Evolutionary conservation across 2,113 vertebrate species (phyloP).

Genomic region (Podilymbus podiceps): DNA sequence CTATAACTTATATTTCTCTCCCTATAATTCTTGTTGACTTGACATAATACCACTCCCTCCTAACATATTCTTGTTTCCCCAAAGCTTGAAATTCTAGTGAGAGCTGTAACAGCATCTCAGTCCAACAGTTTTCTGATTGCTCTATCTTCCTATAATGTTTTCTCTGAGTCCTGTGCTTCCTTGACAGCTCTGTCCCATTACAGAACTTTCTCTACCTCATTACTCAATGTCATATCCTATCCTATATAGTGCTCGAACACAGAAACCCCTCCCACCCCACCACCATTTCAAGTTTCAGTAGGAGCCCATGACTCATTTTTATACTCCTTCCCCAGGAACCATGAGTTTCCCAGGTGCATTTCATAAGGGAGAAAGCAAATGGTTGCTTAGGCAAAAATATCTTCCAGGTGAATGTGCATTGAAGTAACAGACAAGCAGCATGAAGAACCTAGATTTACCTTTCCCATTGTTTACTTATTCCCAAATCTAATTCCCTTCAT

Average conservation of each 20-base stretch:
- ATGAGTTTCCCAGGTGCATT: conserved; percentile 38
- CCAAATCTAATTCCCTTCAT: conserved; percentile 12
- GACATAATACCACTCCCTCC: neutral
- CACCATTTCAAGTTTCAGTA: neutral
- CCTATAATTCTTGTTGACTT: conserved; percentile 37
- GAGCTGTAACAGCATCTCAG: neutral
- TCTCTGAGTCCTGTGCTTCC: neutral
- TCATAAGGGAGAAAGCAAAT: conserved; percentile 4
- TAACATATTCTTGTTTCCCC: neutral
- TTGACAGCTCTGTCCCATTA: conserved; percentile 46
- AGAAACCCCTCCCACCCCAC: neutral
- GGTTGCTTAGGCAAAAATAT: neutral
- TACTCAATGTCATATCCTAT: neutral
- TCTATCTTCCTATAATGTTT: neutral
- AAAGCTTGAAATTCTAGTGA: conserved; percentile 20
- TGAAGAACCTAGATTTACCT: neutral
- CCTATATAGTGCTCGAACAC: neutral
- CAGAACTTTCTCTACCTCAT: neutral
- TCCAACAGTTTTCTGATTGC: neutral
- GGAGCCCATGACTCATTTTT: conserved; percentile 37
- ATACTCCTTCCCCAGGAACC: neutral
- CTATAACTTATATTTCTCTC: neutral
- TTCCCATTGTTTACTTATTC: conserved; percentile 42
- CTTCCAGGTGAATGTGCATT: neutral
- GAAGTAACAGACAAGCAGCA: neutral